These are phyloP conservation scores for Thymelicus lineola DNA, from an alignment of 2,888 invertebrate genomes.

Conservation along the genomic window DNA sequence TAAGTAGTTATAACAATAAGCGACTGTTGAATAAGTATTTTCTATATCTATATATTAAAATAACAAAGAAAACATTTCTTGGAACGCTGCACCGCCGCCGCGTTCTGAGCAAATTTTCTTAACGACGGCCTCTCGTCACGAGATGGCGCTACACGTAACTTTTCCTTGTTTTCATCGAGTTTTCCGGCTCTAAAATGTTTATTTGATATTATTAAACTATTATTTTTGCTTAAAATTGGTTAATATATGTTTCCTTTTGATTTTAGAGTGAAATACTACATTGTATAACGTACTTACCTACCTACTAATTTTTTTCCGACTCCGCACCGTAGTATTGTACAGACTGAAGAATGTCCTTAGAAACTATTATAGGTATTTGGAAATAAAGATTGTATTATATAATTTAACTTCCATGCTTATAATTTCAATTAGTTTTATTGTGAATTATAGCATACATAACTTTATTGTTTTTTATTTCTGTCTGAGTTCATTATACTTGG, in stretches of 20 bases:
- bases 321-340: too few species aligned
- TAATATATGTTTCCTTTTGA: background rate
- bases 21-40: background rate
- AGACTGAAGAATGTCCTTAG: too few species aligned
- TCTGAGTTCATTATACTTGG: too few species aligned
- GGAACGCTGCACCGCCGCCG: too few species aligned
- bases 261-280: background rate
- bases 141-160: conserved; percentile 71
- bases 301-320: too few species aligned
- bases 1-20: conserved; percentile 2
- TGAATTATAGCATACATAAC: too few species aligned
- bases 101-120: conserved; percentile 15
- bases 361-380: too few species aligned
- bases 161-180: conserved; percentile 61
- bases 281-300: too few species aligned
- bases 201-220: background rate
- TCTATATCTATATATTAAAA: background rate
- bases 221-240: background rate
- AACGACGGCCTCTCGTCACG: conserved; percentile 60
- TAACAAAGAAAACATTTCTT: conserved; percentile 8
- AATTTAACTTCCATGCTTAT: too few species aligned
- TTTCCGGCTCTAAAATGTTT: conserved; percentile 50
- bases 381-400: too few species aligned
- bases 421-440: too few species aligned
- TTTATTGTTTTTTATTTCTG: too few species aligned